A percentile compares a stretch with the other conserved stretches of the same genome.
Evolutionary conservation across 2,113 vertebrate genomes (phyloP).

Genomic region (Ictalurus punctatus): DNA sequence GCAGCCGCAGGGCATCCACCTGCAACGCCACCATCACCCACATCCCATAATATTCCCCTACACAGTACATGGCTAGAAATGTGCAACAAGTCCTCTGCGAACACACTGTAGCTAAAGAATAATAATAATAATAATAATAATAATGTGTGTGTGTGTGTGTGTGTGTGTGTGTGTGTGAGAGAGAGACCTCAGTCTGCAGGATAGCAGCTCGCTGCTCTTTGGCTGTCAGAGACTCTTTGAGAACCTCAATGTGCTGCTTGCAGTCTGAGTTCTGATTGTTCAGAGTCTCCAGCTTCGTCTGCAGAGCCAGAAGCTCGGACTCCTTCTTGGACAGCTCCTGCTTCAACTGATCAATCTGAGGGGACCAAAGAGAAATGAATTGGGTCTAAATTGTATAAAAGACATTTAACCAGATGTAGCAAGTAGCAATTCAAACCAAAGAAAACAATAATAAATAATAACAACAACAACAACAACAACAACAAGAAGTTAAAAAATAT

Average conservation of each 20-base stretch:
- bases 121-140: background rate
- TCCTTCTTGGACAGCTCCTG: conserved; percentile 99
- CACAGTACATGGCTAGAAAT: background rate
- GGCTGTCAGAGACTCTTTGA: conserved; percentile 99
- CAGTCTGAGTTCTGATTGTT: conserved; percentile 99
- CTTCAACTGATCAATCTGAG: conserved; percentile 95
- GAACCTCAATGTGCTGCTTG: conserved; percentile 99
- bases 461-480: too few relatives aligned
- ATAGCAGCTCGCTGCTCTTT: conserved; percentile 99
- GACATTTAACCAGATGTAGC: background rate
- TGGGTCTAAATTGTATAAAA: background rate
- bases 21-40: conserved; percentile 54
- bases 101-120: background rate
- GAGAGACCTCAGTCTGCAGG: conserved; percentile 93
- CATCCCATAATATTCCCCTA: background rate
- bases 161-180: background rate
- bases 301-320: conserved; percentile 97
- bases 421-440: background rate
- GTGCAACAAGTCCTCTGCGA: background rate
- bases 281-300: conserved; percentile 98
- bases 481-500: background rate
- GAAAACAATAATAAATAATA: background rate
- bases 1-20: conserved; percentile 95
- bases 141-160: conserved; percentile 11
- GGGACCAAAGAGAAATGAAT: background rate